A percentile compares a stretch with the other conserved stretches of the same genome.
Evolutionary conservation across 2,888 invertebrate species (phyloP).

Genomic region (Drosophila mayaguana): DNA sequence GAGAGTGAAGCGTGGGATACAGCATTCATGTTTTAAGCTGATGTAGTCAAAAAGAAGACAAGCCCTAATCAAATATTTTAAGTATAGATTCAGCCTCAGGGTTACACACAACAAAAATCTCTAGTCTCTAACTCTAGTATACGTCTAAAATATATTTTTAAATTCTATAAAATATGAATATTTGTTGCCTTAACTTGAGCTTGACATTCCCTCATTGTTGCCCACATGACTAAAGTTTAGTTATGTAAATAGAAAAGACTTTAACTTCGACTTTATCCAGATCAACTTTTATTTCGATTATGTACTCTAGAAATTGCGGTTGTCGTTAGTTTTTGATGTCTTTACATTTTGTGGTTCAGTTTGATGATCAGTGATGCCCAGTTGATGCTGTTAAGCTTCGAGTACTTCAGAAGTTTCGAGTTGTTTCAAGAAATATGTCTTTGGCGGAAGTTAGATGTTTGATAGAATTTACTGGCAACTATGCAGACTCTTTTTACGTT

Average conservation of each 20-base stretch:
- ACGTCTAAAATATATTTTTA: no score
- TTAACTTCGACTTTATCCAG: not conserved
- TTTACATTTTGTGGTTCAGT: slow-evolving; percentile 17
- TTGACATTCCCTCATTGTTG: not conserved
- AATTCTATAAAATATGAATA: no score
- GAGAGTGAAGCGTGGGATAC: no score
- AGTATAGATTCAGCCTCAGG: no score
- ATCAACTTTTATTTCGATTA: not conserved
- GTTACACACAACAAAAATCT: no score
- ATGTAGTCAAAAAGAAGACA: no score
- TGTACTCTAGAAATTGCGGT: slow-evolving; percentile 4
- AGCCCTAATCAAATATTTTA: no score
- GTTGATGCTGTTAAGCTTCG: not conserved
- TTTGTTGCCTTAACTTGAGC: not conserved
- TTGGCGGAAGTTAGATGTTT: not conserved
- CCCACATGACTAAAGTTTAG: no score
- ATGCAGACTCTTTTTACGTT: not conserved
- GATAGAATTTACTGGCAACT: not conserved
- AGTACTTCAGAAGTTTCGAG: no score
- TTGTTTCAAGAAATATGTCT: not conserved
- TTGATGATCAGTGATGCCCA: slow-evolving; percentile 6
- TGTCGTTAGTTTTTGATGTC: slow-evolving; percentile 5
- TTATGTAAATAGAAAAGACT: not conserved
- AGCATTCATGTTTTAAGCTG: no score
- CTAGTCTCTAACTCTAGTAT: no score